phyloP scores from a whole-genome alignment of 2,113 vertebrate species.

The Cottus gobio region DNA sequence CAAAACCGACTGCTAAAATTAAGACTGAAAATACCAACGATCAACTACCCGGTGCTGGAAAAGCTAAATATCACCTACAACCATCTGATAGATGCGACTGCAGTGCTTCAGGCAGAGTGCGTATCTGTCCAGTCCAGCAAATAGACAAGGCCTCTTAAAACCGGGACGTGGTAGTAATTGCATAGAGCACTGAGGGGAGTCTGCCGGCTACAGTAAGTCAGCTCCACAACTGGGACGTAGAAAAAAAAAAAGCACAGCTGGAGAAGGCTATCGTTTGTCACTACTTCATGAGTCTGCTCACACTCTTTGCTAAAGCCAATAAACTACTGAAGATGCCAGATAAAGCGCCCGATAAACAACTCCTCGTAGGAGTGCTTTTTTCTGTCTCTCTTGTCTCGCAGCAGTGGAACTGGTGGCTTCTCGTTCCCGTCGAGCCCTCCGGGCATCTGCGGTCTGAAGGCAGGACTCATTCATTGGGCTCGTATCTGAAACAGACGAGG shows the following conservation, averaged over 20 bases:
- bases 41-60: background rate
- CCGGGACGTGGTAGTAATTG: constrained; percentile 59
- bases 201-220: constrained; percentile 49
- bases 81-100: constrained; percentile 32
- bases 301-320: constrained; percentile 37
- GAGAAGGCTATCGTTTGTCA: constrained; percentile 32
- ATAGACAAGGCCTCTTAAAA: constrained; percentile 68
- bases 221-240: constrained; percentile 43
- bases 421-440: constrained; percentile 5
- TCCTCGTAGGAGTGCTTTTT: constrained; percentile 10
- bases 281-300: background rate
- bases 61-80: constrained; percentile 35
- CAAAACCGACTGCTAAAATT: constrained; percentile 14
- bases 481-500: constrained; percentile 76
- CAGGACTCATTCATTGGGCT: constrained; percentile 81
- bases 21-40: constrained; percentile 23
- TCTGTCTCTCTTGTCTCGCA: constrained; percentile 42
- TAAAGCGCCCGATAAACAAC: constrained; percentile 38
- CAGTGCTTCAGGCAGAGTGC: constrained; percentile 42
- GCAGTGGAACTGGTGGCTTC: constrained; percentile 34
- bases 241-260: constrained; percentile 52
- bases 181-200: constrained; percentile 70
- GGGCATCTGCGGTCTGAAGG: constrained; percentile 16
- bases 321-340: constrained; percentile 46
- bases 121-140: constrained; percentile 44